Percentiles rank a stretch among this genome's conserved stretches.
These are phyloP conservation scores for Diglossa cyanea DNA, from an alignment of 2,797 vertebrate species.

Conservation along the genomic window DNA sequence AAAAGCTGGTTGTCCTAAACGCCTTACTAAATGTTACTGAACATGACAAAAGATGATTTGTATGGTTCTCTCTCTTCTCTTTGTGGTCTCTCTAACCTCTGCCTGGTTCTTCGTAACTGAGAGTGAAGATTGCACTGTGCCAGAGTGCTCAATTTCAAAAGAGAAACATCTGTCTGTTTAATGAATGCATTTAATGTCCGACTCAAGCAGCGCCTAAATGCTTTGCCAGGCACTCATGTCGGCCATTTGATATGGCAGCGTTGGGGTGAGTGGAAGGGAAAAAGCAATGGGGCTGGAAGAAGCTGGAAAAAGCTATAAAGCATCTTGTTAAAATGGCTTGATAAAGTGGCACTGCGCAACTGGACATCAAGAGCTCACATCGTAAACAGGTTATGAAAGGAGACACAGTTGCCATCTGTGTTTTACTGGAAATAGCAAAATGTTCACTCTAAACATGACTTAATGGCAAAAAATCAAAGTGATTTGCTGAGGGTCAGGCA, in stretches of 20 bases:
- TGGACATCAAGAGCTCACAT: neutral
- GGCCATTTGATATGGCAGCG: neutral
- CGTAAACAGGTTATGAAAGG: neutral
- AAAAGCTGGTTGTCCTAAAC: neutral
- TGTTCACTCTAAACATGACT: neutral
- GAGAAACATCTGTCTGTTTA: neutral
- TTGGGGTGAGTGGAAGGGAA: neutral
- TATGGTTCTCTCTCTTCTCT: neutral
- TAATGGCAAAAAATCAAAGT: neutral
- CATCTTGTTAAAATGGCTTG: neutral
- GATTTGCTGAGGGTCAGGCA: neutral
- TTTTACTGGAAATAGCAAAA: neutral
- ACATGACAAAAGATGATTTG: neutral
- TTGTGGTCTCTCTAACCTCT: slow-evolving; percentile 12
- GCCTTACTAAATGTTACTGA: neutral
- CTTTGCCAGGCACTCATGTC: neutral
- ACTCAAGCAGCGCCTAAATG: neutral
- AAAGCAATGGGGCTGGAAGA: neutral
- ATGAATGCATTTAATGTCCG: neutral
- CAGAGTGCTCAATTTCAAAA: neutral
- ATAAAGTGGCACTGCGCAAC: neutral
- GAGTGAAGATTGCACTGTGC: neutral
- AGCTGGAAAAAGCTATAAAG: neutral
- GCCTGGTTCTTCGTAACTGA: neutral
- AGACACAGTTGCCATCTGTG: neutral